These are phyloP conservation scores for Drepanosiphum platanoidis DNA, from an alignment of 2,888 invertebrate genomes.

Conservation along the genomic window DNA sequence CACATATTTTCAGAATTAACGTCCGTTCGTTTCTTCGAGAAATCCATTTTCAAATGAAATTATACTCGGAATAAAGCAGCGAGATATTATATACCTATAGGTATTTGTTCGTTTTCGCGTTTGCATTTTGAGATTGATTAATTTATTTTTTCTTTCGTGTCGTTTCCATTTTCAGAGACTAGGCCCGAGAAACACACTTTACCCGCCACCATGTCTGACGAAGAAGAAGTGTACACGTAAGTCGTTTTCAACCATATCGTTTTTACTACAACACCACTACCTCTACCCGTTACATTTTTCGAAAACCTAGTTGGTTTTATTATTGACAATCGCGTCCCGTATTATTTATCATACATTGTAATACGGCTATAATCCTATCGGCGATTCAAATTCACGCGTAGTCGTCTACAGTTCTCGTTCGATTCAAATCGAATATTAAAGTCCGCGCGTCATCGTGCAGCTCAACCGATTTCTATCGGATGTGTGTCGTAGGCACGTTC, in stretches of 20 bases:
- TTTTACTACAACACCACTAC: neutral
- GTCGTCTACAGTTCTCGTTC: too few species aligned
- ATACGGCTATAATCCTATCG: too few species aligned
- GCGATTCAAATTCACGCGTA: too few species aligned
- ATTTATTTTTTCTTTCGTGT: neutral
- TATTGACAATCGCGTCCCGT: too few species aligned
- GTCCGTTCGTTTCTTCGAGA: constrained; percentile 11
- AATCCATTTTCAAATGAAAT: constrained; percentile 47
- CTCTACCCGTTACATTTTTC: neutral
- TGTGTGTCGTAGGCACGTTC: too few species aligned
- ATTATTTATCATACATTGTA: too few species aligned
- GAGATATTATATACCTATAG: neutral
- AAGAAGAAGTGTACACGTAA: constrained; percentile 93
- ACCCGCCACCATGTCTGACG: constrained; percentile 91
- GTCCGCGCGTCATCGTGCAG: too few species aligned
- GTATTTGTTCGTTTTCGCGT: neutral
- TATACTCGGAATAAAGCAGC: neutral
- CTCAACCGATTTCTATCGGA: too few species aligned
- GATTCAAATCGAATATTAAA: too few species aligned
- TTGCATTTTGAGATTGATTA: neutral
- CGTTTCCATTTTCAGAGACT: constrained; percentile 41
- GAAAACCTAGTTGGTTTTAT: neutral
- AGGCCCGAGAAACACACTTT: constrained; percentile 24
- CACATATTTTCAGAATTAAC: constrained; percentile 48
- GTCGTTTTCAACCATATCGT: constrained; percentile 68